Evolutionary conservation across 2,888 invertebrate species (phyloP).

Genomic region (Antitype chi): DNA sequence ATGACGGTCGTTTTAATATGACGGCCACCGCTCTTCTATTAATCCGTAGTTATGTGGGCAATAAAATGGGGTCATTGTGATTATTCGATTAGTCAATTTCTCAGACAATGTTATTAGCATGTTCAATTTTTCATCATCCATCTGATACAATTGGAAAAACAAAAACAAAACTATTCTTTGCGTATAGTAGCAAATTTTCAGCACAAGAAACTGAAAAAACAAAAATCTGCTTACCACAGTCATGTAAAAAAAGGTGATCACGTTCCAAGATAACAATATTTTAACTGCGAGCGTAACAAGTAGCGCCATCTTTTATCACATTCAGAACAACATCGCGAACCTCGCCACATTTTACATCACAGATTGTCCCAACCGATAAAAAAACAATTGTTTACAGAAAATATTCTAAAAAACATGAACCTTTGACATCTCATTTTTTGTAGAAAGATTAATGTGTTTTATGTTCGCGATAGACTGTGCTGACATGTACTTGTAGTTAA

Average conservation of each 20-base stretch:
- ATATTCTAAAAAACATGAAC: slow-evolving; percentile 35
- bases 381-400: slow-evolving; percentile 44
- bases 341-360: slow-evolving; percentile 13
- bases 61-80: too few species aligned
- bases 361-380: slow-evolving; percentile 42
- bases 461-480: slow-evolving; percentile 20
- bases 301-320: slow-evolving; percentile 47
- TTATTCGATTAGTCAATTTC: not conserved
- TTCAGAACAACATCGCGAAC: not conserved
- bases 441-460: slow-evolving; percentile 57
- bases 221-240: not conserved
- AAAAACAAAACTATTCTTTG: too few species aligned
- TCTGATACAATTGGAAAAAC: not conserved
- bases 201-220: not conserved
- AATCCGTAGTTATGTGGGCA: too few species aligned
- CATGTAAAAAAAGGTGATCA: not conserved
- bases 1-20: too few species aligned
- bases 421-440: slow-evolving; percentile 58
- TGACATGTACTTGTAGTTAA: slow-evolving; percentile 33
- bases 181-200: not conserved
- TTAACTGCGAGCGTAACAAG: slow-evolving; percentile 5
- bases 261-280: not conserved
- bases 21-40: too few species aligned
- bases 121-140: not conserved
- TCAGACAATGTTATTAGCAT: not conserved